Conservation (phyloP, 2,888 invertebrate genomes). For the Melipona beecheii region DNA sequence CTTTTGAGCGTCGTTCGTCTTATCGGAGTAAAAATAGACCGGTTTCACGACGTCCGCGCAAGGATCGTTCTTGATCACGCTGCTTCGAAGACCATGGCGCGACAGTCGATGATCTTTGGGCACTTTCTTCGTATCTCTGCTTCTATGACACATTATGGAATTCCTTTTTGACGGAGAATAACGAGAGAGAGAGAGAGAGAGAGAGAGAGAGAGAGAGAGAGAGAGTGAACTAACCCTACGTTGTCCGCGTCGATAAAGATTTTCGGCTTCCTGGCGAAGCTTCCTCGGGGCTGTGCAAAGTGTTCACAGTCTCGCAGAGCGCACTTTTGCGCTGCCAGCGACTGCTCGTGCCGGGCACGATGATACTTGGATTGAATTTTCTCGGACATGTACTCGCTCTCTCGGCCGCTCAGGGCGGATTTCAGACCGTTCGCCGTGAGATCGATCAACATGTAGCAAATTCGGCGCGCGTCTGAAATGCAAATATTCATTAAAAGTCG, state of each 20-base stretch:
- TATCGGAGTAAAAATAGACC: conserved; percentile 23
- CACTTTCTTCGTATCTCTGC: conserved; percentile 13
- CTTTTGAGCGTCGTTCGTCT: conserved; percentile 21
- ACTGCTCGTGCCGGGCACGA: conserved; percentile 24
- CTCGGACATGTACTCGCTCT: conserved; percentile 30
- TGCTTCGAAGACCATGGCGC: conserved; percentile 25
- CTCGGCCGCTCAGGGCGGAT: conserved; percentile 54
- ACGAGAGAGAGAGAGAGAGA: too few relatives aligned
- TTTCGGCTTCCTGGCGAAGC: conserved; percentile 4
- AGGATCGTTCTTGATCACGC: conserved; percentile 3
- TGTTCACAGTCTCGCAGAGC: conserved; percentile 5
- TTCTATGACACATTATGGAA: conserved; percentile 1
- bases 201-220: too few relatives aligned
- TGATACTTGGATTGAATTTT: conserved; percentile 28
- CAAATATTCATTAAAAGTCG: background rate
- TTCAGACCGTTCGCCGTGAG: conserved; percentile 74
- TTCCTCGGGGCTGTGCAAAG: background rate
- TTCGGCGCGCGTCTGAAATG: conserved; percentile 71
- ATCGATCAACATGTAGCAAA: conserved; percentile 74
- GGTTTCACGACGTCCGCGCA: conserved; percentile 18
- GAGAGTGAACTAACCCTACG: conserved; percentile 26
- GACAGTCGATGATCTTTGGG: conserved; percentile 10
- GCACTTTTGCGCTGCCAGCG: conserved; percentile 9
- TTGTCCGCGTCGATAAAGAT: conserved; percentile 3
- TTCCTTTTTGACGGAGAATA: background rate